These are phyloP conservation scores for Melitaea cinxia DNA, from an alignment of 1,140 invertebrate genomes.

Conservation along the genomic window DNA sequence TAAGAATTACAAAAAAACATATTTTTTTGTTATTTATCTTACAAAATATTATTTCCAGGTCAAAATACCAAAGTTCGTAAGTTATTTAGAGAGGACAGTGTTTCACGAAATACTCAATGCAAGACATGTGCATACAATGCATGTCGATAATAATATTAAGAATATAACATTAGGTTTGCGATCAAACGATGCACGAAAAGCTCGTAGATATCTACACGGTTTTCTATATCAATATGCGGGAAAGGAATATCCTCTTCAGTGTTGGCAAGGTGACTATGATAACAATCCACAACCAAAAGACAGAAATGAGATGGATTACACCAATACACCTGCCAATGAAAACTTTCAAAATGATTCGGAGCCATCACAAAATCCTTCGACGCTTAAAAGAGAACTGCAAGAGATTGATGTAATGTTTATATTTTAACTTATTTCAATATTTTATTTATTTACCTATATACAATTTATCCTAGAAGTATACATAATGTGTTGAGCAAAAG, in stretches of 20 bases:
- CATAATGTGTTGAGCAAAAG: slow-evolving; percentile 1
- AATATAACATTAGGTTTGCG: not conserved
- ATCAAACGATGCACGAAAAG: slow-evolving; percentile 3
- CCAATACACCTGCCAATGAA: not conserved
- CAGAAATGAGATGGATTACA: not conserved
- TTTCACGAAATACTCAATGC: not conserved
- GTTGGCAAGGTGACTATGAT: slow-evolving; percentile 1
- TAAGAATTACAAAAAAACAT: too few species aligned
- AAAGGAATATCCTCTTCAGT: not conserved
- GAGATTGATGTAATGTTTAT: slow-evolving; percentile 4
- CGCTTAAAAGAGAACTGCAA: not conserved
- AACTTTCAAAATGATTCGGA: not conserved
- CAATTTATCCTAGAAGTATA: not conserved
- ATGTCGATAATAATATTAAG: not conserved
- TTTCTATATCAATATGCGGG: not conserved
- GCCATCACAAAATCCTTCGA: not conserved
- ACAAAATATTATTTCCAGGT: not conserved
- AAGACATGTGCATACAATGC: not conserved
- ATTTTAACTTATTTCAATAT: not conserved
- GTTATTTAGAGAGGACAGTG: not conserved
- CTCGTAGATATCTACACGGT: slow-evolving; percentile 4
- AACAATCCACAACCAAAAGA: not conserved
- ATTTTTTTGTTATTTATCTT: too few species aligned
- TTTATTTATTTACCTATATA: not conserved
- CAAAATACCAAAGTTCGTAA: slow-evolving; percentile 3